phyloP scores from a whole-genome alignment of 2,888 invertebrate species.

The Torymus texanus region DNA sequence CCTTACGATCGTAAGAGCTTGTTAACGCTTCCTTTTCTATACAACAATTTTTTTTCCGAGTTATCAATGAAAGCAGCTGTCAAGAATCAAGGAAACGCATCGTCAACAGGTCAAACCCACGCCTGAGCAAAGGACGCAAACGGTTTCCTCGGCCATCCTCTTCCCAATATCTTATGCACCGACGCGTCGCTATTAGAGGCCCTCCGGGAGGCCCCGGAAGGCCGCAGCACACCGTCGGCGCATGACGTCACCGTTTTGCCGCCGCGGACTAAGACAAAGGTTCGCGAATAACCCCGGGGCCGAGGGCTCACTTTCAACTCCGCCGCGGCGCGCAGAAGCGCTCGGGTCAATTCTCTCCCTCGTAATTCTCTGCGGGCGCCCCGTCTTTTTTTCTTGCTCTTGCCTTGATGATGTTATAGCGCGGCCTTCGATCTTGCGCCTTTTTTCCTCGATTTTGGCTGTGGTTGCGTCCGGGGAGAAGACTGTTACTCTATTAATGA shows the following conservation, averaged over 20 bases:
- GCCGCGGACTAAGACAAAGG: slow-evolving; percentile 70
- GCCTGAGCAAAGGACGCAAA: too few relatives aligned
- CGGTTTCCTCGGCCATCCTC: too few relatives aligned
- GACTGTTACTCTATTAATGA: slow-evolving; percentile 55
- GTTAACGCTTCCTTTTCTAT: too few relatives aligned
- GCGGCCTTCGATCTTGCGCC: slow-evolving; percentile 29
- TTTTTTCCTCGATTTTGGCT: background rate
- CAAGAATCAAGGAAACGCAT: too few relatives aligned
- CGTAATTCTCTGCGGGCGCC: slow-evolving; percentile 18
- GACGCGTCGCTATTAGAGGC: slow-evolving; percentile 70
- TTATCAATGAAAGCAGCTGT: too few relatives aligned
- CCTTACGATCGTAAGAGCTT: too few relatives aligned
- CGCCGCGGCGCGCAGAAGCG: slow-evolving; percentile 62
- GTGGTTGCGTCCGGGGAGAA: background rate
- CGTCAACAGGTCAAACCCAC: too few relatives aligned
- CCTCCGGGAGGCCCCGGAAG: slow-evolving; percentile 61
- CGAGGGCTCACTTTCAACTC: slow-evolving; percentile 66
- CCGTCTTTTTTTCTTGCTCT: background rate
- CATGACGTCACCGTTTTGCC: slow-evolving; percentile 70
- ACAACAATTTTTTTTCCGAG: too few relatives aligned
- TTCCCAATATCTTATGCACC: slow-evolving; percentile 61
- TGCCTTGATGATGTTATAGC: slow-evolving; percentile 38
- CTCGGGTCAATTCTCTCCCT: slow-evolving; percentile 9
- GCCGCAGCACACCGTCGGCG: slow-evolving; percentile 61
- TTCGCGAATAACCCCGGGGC: slow-evolving; percentile 62